Evolutionary conservation across 2,797 vertebrate genomes (phyloP).

Genomic region (Premnoplex brunnescens): DNA sequence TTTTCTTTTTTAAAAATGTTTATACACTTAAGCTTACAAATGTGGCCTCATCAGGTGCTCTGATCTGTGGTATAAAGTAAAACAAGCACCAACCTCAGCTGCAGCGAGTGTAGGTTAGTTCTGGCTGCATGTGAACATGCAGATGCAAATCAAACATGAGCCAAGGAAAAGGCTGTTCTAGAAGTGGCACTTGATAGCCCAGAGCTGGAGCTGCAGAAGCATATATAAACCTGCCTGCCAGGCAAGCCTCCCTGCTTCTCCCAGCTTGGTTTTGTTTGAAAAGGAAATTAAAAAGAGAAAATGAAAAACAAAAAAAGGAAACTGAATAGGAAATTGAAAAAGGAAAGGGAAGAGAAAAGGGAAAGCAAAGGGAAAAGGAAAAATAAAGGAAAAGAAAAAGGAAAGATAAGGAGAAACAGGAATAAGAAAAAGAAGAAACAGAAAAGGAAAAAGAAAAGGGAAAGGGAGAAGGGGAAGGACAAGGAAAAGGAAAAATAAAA

Average conservation of each 20-base stretch:
- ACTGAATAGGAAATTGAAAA: neutral
- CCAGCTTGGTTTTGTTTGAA: neutral
- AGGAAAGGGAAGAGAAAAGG: fast-evolving
- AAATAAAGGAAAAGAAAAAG: no score
- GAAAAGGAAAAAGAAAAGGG: no score
- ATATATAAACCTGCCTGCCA: slow-evolving; percentile 15
- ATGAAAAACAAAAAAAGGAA: neutral
- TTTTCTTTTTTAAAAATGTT: neutral
- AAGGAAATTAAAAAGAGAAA: neutral
- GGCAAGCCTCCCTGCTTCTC: neutral
- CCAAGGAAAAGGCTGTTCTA: slow-evolving; percentile 8
- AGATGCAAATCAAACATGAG: slow-evolving; percentile 15
- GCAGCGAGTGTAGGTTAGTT: neutral
- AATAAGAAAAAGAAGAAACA: fast-evolving
- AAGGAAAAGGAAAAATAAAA: neutral
- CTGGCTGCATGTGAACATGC: slow-evolving; percentile 1
- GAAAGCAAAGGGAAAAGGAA: fast-evolving
- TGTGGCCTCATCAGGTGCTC: neutral
- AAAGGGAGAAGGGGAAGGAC: no score
- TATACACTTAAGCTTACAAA: neutral
- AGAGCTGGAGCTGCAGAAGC: slow-evolving; percentile 15
- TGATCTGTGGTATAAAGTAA: neutral
- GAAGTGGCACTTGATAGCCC: slow-evolving; percentile 48
- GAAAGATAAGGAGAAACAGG: neutral
- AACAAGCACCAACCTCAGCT: neutral